phyloP scores from a whole-genome alignment of 2,797 vertebrate species.

The Dendrocincla tyrannina region DNA sequence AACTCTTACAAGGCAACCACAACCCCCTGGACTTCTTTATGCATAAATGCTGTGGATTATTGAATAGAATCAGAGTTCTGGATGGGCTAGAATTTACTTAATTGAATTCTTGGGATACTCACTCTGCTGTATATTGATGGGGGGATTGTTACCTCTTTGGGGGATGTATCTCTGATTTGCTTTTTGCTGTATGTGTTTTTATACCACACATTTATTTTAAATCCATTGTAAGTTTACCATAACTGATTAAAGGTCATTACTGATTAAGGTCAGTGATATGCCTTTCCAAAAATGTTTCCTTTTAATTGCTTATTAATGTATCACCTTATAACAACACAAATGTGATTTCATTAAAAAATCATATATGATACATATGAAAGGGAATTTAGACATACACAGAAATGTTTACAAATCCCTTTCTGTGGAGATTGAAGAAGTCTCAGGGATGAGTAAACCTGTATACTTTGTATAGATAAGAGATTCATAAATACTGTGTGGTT shows the following conservation, averaged over 20 bases:
- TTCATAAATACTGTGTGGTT: background rate
- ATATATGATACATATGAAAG: background rate
- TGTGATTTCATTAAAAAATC: background rate
- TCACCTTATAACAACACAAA: background rate
- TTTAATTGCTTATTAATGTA: background rate
- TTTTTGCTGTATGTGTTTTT: background rate
- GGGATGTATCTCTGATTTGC: background rate
- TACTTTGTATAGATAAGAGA: background rate
- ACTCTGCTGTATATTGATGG: background rate
- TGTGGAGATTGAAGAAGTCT: background rate
- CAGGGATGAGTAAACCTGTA: background rate
- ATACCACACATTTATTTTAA: background rate
- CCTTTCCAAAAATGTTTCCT: background rate
- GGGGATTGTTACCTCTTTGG: background rate
- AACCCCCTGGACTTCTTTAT: background rate
- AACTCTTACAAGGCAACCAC: background rate
- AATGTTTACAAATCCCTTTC: background rate
- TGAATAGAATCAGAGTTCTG: background rate
- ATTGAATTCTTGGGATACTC: background rate
- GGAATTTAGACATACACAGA: background rate
- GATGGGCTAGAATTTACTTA: background rate
- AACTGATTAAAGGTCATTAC: background rate
- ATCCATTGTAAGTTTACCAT: background rate
- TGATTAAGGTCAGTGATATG: background rate
- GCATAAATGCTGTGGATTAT: background rate